Evolutionary conservation across 2,797 vertebrate species (phyloP).

Genomic region (Myotis vivesi): DNA sequence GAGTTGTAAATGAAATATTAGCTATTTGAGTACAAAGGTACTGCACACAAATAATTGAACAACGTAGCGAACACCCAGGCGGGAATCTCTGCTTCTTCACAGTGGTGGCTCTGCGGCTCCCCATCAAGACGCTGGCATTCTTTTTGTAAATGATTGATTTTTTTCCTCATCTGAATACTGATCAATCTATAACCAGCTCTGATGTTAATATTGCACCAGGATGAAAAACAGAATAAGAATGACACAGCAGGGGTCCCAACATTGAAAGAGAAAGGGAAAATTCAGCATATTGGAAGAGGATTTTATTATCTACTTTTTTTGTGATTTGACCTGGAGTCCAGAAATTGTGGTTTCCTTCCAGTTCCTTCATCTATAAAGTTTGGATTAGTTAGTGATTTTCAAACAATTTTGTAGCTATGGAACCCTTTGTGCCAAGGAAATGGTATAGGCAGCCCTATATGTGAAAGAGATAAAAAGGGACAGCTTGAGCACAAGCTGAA

Average conservation of each 20-base stretch:
- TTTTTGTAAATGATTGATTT: conserved; percentile 58
- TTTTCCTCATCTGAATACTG: conserved; percentile 48
- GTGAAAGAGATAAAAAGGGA: neutral
- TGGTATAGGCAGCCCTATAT: neutral
- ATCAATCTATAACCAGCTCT: conserved; percentile 64
- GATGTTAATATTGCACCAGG: conserved; percentile 53
- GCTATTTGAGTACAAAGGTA: neutral
- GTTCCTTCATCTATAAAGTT: conserved; percentile 15
- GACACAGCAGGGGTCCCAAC: neutral
- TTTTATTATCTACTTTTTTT: conserved; percentile 13
- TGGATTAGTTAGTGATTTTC: conserved; percentile 12
- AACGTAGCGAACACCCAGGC: neutral
- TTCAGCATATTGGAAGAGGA: neutral
- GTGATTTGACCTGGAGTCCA: conserved; percentile 24
- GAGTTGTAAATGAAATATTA: neutral
- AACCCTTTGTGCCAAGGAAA: neutral
- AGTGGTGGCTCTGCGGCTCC: neutral
- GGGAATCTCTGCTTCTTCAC: neutral
- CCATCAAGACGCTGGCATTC: neutral
- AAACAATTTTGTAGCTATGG: neutral
- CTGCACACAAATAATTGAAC: neutral
- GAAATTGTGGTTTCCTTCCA: neutral
- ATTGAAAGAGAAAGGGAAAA: conserved; percentile 38
- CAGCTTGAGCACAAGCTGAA: neutral
- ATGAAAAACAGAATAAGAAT: conserved; percentile 61